Base-by-base conservation (phyloP, 2,888 invertebrate genomes). In the Meiosimyza platycephala region DNA sequence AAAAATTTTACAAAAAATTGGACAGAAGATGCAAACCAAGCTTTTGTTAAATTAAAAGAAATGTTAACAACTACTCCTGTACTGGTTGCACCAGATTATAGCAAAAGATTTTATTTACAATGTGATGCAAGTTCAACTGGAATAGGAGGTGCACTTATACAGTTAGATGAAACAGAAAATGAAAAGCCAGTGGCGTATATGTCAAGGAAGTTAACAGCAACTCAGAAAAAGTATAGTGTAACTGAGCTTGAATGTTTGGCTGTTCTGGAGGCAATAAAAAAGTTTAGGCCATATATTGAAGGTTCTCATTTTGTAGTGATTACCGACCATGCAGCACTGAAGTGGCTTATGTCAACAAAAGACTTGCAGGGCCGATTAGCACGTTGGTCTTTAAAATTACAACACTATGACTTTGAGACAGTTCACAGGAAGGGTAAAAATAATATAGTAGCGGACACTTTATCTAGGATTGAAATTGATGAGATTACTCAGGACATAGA, bases 301-400 rank as follows among this genome's bases (percentile, higher is more conserved):
- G 55, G 55, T 55, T 7, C 55, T 55, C 55, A 55, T 55, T 55
- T 55, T 18, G 55, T 55, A 12, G 55, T 55, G 6, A 55, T 55
- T 12, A 55, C 55, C 6, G 55, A 55, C 55, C 18, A 55, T 55
- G 55, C 18, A 6, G 55, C 55, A 55, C 22, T 55, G 6, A 55
- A 55, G 55, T 55, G 55, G 55, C 55, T 55, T 16, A 55, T 55
- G 55, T 55, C 55, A 5, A 55, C 55, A 55, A 55, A 55, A 12
- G 55, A 55, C 6, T 12, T 55, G 11, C 55, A 55, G 22, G 55
- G n/a, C 9, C 55, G 55, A 12, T 18, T 18, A 18, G 55, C 55
- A 55, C 55, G 55, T 6, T 55, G 55, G 55, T 55, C 16, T 18
- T 55, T 55, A 55, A 55, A 55, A 18, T 18, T 16, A 55, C 55